These are phyloP conservation scores for Glyptemys insculpta DNA, from an alignment of 2,797 vertebrate species.

Conservation along the genomic window DNA sequence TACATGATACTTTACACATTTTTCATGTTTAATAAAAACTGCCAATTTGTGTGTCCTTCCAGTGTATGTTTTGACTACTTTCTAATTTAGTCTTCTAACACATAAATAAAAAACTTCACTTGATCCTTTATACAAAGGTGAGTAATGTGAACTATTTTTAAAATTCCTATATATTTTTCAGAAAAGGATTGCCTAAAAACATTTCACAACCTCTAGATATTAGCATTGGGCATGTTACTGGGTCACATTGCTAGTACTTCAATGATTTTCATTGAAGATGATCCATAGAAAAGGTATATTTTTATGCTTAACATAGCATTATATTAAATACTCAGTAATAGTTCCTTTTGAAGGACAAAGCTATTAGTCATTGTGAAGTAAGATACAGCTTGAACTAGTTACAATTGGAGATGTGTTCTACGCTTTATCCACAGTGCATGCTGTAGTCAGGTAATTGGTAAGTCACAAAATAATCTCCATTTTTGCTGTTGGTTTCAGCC, in stretches of 20 bases:
- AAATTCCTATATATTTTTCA: slow-evolving; percentile 72
- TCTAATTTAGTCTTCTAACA: slow-evolving; percentile 71
- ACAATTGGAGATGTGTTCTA: slow-evolving; percentile 34
- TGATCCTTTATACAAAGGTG: slow-evolving; percentile 77
- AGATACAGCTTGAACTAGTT: slow-evolving; percentile 39
- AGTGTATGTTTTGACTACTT: slow-evolving; percentile 73
- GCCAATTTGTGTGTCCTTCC: slow-evolving; percentile 79
- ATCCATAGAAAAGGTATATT: slow-evolving; percentile 54
- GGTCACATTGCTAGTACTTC: slow-evolving; percentile 63
- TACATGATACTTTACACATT: slow-evolving; percentile 78
- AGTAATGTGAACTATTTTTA: slow-evolving; percentile 75
- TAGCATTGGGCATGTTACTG: slow-evolving; percentile 49
- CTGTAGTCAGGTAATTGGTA: slow-evolving; percentile 34
- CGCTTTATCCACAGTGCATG: slow-evolving; percentile 19
- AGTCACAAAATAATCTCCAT: slow-evolving; percentile 8
- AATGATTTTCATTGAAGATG: slow-evolving; percentile 69
- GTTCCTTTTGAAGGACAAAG: slow-evolving; percentile 54
- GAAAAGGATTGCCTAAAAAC: slow-evolving; percentile 82
- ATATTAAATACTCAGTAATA: slow-evolving; percentile 43
- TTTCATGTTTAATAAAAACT: slow-evolving; percentile 80
- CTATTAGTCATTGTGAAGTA: slow-evolving; percentile 37
- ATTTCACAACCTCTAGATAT: slow-evolving; percentile 78
- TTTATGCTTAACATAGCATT: slow-evolving; percentile 48
- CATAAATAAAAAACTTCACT: slow-evolving; percentile 69
- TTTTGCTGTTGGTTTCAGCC: slow-evolving; percentile 38